Evolutionary conservation across 2,797 vertebrate genomes (phyloP).

Genomic region (Xiphophorus birchmanni): DNA sequence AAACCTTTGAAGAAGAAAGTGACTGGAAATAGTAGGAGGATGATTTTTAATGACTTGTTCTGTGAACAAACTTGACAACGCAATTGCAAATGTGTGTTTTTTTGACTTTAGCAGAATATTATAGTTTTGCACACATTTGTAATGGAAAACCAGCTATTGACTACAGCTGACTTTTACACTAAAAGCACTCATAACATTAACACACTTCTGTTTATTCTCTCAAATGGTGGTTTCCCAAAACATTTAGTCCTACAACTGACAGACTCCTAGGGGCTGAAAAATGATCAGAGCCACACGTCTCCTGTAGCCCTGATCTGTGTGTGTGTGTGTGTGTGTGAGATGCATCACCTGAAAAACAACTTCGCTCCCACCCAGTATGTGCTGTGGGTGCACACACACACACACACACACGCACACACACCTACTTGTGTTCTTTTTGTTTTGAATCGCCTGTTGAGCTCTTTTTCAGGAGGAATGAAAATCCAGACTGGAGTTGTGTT

Average conservation of each 20-base stretch:
- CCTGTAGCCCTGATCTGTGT: slow-evolving; percentile 18
- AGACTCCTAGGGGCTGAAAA: slow-evolving; percentile 54
- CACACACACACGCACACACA: slow-evolving; percentile 2
- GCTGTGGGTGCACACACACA: neutral
- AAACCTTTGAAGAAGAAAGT: no score
- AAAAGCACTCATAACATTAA: slow-evolving; percentile 55
- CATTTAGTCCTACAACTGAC: slow-evolving; percentile 38
- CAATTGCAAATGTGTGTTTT: no score
- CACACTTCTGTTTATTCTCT: slow-evolving; percentile 27
- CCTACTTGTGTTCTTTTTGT: slow-evolving; percentile 36
- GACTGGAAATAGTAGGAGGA: no score
- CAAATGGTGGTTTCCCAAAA: slow-evolving; percentile 57
- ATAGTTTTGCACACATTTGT: no score
- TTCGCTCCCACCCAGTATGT: slow-evolving; percentile 14
- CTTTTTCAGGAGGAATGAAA: slow-evolving; percentile 42
- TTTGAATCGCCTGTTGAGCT: slow-evolving; percentile 34
- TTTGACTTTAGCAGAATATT: no score
- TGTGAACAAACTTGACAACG: no score
- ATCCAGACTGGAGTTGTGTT: slow-evolving; percentile 37
- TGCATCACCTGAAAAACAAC: slow-evolving; percentile 3
- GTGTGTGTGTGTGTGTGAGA: slow-evolving; percentile 12
- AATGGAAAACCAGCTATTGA: neutral
- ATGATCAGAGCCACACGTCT: slow-evolving; percentile 27
- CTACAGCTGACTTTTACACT: slow-evolving; percentile 47
- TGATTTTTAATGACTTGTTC: no score